phyloP scores from a whole-genome alignment of 2,113 vertebrate species.

The Meleagris gallopavo region DNA sequence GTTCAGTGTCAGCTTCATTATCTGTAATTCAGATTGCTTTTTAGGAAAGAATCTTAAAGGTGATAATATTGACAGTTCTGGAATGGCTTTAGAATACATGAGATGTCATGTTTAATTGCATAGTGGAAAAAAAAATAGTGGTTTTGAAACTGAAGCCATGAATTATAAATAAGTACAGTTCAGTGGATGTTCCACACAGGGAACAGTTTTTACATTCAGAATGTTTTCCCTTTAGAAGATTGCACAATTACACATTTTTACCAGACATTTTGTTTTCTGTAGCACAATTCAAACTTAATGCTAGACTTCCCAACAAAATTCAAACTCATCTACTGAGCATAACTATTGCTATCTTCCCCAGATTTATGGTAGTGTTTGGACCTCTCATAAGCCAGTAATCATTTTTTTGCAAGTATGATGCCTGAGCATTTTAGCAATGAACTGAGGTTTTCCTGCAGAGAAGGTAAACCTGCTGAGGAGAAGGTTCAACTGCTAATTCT shows the following conservation, averaged over 20 bases:
- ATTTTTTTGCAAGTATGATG: neutral
- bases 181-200: neutral
- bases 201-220: neutral
- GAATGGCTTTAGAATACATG: neutral
- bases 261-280: neutral
- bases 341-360: neutral
- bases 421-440: neutral
- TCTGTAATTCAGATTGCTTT: neutral
- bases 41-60: neutral
- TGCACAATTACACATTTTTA: neutral
- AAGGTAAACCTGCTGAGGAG: neutral
- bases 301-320: neutral
- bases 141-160: neutral
- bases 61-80: neutral
- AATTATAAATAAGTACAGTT: neutral
- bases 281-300: neutral
- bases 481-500: constrained; percentile 1
- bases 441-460: neutral
- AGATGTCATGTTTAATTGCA: neutral
- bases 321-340: neutral
- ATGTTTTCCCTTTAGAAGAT: neutral
- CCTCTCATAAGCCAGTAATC: neutral
- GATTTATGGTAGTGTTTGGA: neutral
- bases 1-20: neutral
- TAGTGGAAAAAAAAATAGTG: neutral